Percentiles rank a stretch among this genome's conserved stretches.
phyloP scores from a whole-genome alignment of 2,797 vertebrate species.

The Phrynocephalus vlangalii region DNA sequence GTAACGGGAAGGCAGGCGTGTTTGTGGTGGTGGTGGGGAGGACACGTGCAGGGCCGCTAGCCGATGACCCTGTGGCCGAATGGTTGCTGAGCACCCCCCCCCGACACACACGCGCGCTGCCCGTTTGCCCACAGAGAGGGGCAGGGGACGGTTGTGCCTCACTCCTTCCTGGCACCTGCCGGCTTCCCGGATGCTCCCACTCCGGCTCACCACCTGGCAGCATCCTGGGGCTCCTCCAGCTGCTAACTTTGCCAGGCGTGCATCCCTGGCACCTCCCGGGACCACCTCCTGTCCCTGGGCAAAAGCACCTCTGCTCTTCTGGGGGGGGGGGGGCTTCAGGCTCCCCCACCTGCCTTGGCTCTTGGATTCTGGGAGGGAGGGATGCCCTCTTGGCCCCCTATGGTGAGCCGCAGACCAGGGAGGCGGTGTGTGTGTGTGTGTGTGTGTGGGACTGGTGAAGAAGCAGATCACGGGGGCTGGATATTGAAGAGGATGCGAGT shows the following conservation, averaged over 20 bases:
- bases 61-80: neutral
- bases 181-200: neutral
- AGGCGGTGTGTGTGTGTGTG: neutral
- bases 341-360: too few species aligned
- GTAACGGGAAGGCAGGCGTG: constrained; percentile 68
- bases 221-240: neutral
- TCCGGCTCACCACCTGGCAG: neutral
- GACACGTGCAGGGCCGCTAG: neutral
- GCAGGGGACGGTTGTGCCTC: neutral
- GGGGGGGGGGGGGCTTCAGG: neutral
- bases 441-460: neutral
- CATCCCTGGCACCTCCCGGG: neutral
- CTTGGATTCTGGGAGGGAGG: neutral
- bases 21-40: accelerated
- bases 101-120: too few species aligned
- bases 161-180: neutral
- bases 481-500: neutral
- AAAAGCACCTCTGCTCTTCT: neutral
- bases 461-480: too few species aligned
- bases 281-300: neutral
- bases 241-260: neutral
- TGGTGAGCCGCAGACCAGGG: neutral
- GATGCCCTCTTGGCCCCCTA: neutral
- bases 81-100: too few species aligned
- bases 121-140: constrained; percentile 1